Conservation (phyloP, 2,797 vertebrate species). For the Scolopax bukidnonensis region DNA sequence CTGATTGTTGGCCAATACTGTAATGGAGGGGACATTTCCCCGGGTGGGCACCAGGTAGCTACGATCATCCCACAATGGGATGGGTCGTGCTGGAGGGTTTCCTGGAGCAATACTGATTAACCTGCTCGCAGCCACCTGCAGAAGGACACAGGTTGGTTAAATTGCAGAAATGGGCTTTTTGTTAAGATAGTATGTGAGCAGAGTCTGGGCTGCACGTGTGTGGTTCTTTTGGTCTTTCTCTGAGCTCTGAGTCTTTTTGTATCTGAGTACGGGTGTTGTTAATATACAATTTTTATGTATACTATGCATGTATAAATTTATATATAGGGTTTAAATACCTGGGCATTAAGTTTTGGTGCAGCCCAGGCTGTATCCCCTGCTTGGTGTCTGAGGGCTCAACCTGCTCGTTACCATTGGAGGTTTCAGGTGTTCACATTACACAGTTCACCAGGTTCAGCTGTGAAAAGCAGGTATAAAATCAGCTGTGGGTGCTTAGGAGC, state of each 20-base stretch:
- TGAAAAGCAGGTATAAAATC: not conserved
- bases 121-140: not conserved
- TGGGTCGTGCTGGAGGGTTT: not conserved
- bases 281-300: not conserved
- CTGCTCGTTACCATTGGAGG: not conserved
- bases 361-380: not conserved
- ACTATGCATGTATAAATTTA: not conserved
- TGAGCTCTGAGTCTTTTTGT: rapidly evolving
- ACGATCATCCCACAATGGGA: not conserved
- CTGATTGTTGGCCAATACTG: slow-evolving; percentile 6
- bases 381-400: not conserved
- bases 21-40: not conserved
- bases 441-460: not conserved
- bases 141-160: not conserved
- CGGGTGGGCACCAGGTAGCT: not conserved
- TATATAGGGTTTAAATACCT: not conserved
- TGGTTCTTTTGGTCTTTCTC: not conserved
- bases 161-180: not conserved
- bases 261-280: rapidly evolving
- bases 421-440: not conserved
- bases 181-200: rapidly evolving
- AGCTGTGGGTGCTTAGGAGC: rapidly evolving
- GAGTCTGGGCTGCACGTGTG: not conserved
- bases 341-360: not conserved
- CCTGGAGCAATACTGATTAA: not conserved